Evolutionary conservation across 1,140 invertebrate genomes (phyloP), one percentile per base, ranked within the genome.

Genomic region (Cotesia glomerata): DNA sequence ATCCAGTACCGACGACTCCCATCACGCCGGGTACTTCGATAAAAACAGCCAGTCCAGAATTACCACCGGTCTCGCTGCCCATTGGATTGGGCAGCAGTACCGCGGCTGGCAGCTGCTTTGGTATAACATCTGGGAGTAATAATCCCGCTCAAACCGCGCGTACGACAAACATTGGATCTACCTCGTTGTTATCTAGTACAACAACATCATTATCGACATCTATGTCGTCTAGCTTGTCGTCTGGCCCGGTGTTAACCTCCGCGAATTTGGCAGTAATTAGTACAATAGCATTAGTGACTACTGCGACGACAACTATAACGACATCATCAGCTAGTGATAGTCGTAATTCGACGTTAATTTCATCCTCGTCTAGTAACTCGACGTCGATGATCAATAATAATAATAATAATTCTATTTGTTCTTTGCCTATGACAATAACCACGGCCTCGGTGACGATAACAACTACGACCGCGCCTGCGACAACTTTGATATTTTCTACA

Each of bases 11-110:
- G 0, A 76, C 85, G 5, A 84, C 86, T 0, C 86, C 85, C 0
- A 81, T 87, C 36, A 87, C 85, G 2, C 86, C 86, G 0, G 83
- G 85, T n/a, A 83, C 84, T 18, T 83, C 81, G 4, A 79, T 86
- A 54, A 87, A 87, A 66, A 87, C 86, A 5, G 80, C 83, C 18
- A 87, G 86, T 76, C 86, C 86, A 34, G 86, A 87, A 77, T 76
- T 86, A 69, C 86, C 86, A 35, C 86, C 84, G 39, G 84, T 85
- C 59, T 79, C 85, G 11, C 72, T 86, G 61, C 83, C 87, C 4
- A 81, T 84, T 59, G 77, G 72, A 62, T 68, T 77, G 13, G 68
- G 76, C 67, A 71, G 62, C 52, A 76, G 69, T 54, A 74, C 69
- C 13, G 68, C 76, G 39, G 77, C 78, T n/a, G 77, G 72, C 65